These are phyloP conservation scores for Parasteatoda tepidariorum DNA, from an alignment of 1,140 invertebrate species.

Conservation along the genomic window DNA sequence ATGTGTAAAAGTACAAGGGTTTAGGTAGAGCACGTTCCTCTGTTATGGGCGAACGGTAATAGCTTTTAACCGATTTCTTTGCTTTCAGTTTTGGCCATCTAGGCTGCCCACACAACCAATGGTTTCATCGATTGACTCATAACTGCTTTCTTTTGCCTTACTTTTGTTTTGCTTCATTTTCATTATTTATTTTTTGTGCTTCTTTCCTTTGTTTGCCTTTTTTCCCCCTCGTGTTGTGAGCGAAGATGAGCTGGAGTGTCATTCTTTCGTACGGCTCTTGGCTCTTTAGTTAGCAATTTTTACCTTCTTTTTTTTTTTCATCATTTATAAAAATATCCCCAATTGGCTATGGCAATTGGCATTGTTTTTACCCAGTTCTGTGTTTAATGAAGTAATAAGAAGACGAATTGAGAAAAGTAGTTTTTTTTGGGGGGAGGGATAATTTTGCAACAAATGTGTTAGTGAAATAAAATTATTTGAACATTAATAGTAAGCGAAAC, in stretches of 20 bases:
- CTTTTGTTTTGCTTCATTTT: conserved; percentile 1
- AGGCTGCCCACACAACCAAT: conserved; percentile 12
- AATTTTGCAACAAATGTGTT: too few species aligned
- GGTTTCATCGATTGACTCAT: conserved; percentile 51
- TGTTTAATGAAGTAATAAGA: too few species aligned
- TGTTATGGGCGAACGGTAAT: conserved; percentile 53
- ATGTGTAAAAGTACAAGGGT: conserved; percentile 43
- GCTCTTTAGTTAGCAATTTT: background rate
- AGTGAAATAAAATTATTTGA: too few species aligned
- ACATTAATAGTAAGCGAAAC: too few species aligned
- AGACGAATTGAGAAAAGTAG: too few species aligned
- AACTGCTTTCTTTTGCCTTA: conserved; percentile 43
- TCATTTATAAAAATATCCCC: too few species aligned
- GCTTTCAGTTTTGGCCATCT: conserved; percentile 46
- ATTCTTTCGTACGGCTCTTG: background rate
- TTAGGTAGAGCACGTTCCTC: conserved; percentile 35
- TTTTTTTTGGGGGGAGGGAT: too few species aligned
- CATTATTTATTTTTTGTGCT: background rate
- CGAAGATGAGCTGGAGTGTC: background rate
- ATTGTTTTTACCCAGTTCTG: too few species aligned
- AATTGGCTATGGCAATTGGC: too few species aligned
- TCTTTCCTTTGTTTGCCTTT: conserved; percentile 21
- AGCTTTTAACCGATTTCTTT: conserved; percentile 57
- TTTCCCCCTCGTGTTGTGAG: conserved; percentile 15
- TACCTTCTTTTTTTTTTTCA: too few species aligned